Evolutionary conservation across 2,113 vertebrate genomes (phyloP).

Genomic region (Seriola dumerili): DNA sequence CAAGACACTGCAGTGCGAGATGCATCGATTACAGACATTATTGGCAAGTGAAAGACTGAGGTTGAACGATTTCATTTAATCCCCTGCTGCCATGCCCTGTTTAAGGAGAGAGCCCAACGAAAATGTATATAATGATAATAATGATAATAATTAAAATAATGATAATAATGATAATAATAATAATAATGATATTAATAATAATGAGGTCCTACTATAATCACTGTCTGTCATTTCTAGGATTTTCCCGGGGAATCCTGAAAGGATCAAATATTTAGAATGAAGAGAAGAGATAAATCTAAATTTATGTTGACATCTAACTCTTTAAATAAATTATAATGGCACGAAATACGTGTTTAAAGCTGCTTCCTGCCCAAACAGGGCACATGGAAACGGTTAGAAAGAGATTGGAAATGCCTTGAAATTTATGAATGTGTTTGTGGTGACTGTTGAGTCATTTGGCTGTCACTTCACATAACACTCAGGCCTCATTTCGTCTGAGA

Average conservation of each 20-base stretch:
- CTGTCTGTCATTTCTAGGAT: not conserved
- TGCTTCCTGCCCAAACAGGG: constrained; percentile 11
- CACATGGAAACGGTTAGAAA: constrained; percentile 71
- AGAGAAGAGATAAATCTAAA: constrained; percentile 1
- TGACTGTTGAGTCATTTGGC: constrained; percentile 69
- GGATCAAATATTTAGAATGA: not conserved
- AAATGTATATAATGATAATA: not conserved
- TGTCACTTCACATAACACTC: constrained; percentile 74
- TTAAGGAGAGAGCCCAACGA: not conserved
- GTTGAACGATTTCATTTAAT: constrained; percentile 66
- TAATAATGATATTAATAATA: not conserved
- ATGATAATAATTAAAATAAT: constrained; percentile 10
- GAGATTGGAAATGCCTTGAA: constrained; percentile 50
- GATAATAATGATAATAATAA: not conserved
- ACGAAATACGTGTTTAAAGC: not conserved
- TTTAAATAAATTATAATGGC: constrained; percentile 32
- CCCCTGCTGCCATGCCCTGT: constrained; percentile 22
- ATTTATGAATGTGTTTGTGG: constrained; percentile 66
- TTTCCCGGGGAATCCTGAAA: not conserved
- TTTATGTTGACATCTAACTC: constrained; percentile 4
- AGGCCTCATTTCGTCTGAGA: constrained; percentile 46
- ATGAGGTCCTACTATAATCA: not conserved
- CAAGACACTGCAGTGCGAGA: constrained; percentile 25
- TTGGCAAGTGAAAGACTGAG: constrained; percentile 60
- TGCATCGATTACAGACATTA: constrained; percentile 62